These are phyloP conservation scores for Strigops habroptila DNA, from an alignment of 2,113 vertebrate genomes.

Conservation along the genomic window DNA sequence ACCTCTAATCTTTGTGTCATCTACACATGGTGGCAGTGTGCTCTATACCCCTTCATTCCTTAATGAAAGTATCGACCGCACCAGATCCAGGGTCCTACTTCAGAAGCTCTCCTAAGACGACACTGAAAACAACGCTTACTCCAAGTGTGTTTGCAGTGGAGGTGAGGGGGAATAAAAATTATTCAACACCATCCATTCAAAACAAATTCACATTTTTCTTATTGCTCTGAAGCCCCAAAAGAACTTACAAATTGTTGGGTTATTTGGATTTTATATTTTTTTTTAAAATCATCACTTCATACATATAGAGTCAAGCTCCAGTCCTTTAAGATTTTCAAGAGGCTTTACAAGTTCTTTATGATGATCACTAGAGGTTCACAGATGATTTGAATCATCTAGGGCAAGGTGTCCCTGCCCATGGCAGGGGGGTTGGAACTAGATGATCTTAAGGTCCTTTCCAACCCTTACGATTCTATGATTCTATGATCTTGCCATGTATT, in stretches of 20 bases:
- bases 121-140: neutral
- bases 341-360: neutral
- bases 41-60: neutral
- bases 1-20: neutral
- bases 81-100: neutral
- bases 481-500: neutral
- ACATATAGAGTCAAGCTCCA: neutral
- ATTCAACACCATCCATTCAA: neutral
- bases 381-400: neutral
- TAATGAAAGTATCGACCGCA: accelerated
- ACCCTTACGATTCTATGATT: too few relatives aligned
- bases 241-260: neutral
- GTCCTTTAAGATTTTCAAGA: neutral
- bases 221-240: neutral
- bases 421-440: too few relatives aligned
- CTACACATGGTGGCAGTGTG: neutral
- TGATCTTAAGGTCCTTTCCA: too few relatives aligned
- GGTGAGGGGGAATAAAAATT: neutral
- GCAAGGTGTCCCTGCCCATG: too few relatives aligned
- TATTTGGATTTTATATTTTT: neutral
- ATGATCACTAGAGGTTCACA: neutral
- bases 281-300: neutral
- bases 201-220: neutral
- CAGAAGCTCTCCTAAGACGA: neutral
- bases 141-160: neutral